Evolutionary conservation across 1,140 invertebrate species (phyloP), one percentile per base, ranked within the genome.

Genomic region (Ericerus pela): DNA sequence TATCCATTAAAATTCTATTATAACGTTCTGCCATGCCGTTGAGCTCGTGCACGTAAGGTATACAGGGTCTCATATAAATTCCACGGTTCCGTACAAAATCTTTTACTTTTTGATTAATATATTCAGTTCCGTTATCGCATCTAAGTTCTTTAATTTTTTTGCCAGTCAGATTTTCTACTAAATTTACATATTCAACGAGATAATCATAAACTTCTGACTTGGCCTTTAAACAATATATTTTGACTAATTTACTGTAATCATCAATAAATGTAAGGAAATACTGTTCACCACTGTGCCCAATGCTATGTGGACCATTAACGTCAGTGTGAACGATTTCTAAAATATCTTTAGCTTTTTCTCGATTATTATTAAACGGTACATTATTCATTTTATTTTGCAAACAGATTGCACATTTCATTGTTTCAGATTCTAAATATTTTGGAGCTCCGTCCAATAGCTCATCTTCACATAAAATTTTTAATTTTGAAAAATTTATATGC

Each of bases 241-340:
- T 54, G 8, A 55, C 59, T 29, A 61, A 64, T 58, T 66, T 59
- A 6, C 61, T 61, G 30, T 54, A 68, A 51, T 68, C 63, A 47
- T 67, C 65, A 12, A 66, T 62, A 53, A 66, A 63, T 0, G 59
- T 59, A 2, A 64, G 54, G 47, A 62, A 62, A 43, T 65, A 68
- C 14, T 54, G 60, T 55, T 61, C 58, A 37, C 59, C 60, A 30
- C 61, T 57, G 28, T 47, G 31, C 11, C 61, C 47, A 14, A 53
- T 36, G 27, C 24, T 33, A 20, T 56, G 51, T 26, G 62, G 59
- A 18, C 55, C 60, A 55, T 29, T 38, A 31, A 64, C 53, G 57
- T 64, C 63, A 12, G 58, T 60, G 37, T 67, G 64, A 10, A 67
- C 54, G 0, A 66, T 31, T 52, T 62, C 61, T 51, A 63, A 47